A percentile compares a stretch with the other conserved stretches of the same genome.
phyloP scores from a whole-genome alignment of 2,888 invertebrate species.

The Athalia rosae region DNA sequence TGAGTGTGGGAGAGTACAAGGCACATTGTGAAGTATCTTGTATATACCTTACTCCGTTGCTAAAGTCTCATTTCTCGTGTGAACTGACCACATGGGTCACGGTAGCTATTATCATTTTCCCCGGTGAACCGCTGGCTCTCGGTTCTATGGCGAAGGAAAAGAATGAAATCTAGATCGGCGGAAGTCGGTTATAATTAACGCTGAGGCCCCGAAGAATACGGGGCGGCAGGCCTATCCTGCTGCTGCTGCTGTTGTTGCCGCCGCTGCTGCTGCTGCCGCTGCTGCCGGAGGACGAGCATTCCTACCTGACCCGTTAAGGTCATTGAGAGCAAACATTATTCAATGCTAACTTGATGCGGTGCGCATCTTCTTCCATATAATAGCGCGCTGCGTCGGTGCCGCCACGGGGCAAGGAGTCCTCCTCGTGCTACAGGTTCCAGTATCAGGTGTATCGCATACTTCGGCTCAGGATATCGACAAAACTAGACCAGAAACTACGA shows the following conservation, averaged over 20 bases:
- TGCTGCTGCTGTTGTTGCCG: not conserved
- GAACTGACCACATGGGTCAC: slow-evolving; percentile 74
- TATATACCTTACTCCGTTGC: slow-evolving; percentile 51
- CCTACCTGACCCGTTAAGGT: slow-evolving; percentile 61
- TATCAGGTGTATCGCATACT: slow-evolving; percentile 51
- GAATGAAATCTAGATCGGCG: slow-evolving; percentile 74
- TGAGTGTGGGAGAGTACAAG: slow-evolving; percentile 74
- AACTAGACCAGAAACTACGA: not conserved
- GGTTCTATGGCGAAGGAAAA: slow-evolving; percentile 61
- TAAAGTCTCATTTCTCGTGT: slow-evolving; percentile 71
- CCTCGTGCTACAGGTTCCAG: slow-evolving; percentile 46
- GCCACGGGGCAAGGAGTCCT: slow-evolving; percentile 41
- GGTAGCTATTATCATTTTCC: slow-evolving; percentile 73
- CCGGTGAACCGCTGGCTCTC: slow-evolving; percentile 34
- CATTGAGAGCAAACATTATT: slow-evolving; percentile 48
- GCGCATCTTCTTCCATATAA: slow-evolving; percentile 23
- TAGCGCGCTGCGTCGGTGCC: slow-evolving; percentile 45
- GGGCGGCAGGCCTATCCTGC: slow-evolving; percentile 47
- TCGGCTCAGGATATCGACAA: slow-evolving; percentile 10
- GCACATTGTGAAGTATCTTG: slow-evolving; percentile 66
- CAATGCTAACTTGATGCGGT: slow-evolving; percentile 42
- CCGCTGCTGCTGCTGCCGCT: too few species aligned
- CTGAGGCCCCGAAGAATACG: slow-evolving; percentile 57
- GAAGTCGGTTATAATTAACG: slow-evolving; percentile 73
- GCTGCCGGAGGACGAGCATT: slow-evolving; percentile 46